Evolutionary conservation across 1,140 invertebrate species (phyloP).

Genomic region (Leptinotarsa undecemlineata): DNA sequence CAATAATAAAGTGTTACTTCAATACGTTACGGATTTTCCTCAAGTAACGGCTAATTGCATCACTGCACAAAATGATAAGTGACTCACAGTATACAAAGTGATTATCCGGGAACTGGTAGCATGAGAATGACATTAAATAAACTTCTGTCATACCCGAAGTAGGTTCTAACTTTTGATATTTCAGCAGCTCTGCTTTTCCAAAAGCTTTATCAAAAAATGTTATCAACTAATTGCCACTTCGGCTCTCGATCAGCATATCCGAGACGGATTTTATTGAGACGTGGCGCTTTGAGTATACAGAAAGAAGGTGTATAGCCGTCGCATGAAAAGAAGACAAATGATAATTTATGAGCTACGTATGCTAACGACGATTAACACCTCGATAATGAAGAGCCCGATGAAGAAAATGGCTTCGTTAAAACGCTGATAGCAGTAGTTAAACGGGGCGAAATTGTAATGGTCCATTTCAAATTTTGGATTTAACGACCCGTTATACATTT

Average conservation of each 20-base stretch:
- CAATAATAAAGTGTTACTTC: too few relatives aligned
- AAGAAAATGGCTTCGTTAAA: slow-evolving; percentile 2
- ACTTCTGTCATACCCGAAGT: too few relatives aligned
- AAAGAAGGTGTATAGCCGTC: neutral
- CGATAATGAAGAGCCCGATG: neutral
- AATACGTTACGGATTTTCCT: too few relatives aligned
- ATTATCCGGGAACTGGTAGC: too few relatives aligned
- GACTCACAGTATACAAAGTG: too few relatives aligned
- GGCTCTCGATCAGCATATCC: slow-evolving; percentile 1
- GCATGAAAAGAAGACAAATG: slow-evolving; percentile 3
- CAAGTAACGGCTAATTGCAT: too few relatives aligned
- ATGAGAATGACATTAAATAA: too few relatives aligned
- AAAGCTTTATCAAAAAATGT: slow-evolving; percentile 3
- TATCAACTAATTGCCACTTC: slow-evolving; percentile 20
- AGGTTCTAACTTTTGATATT: too few relatives aligned
- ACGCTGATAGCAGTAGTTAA: neutral
- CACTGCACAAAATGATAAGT: too few relatives aligned
- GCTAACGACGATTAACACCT: neutral
- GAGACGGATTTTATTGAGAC: neutral
- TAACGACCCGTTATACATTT: neutral
- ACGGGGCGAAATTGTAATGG: neutral
- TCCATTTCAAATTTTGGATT: slow-evolving; percentile 3
- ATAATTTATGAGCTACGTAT: slow-evolving; percentile 1
- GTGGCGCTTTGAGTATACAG: slow-evolving; percentile 3
- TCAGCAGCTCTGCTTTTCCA: neutral